phyloP scores from a whole-genome alignment of 1,140 invertebrate species.

The Trissolcus basalis region DNA sequence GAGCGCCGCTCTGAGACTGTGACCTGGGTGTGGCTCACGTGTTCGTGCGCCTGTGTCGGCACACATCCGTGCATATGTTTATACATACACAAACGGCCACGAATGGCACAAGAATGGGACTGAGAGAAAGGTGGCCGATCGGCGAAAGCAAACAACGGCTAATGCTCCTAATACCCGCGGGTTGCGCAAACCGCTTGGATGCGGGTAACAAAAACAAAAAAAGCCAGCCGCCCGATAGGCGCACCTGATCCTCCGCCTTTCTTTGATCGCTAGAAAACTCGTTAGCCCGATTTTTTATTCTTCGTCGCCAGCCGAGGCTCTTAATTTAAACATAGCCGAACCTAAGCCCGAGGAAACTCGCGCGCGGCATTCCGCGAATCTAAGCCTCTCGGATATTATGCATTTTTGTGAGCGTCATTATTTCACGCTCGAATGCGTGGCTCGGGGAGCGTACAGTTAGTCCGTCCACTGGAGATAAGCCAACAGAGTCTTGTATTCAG shows the following conservation, averaged over 20 bases:
- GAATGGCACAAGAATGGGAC: conserved; percentile 51
- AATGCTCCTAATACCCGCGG: conserved; percentile 45
- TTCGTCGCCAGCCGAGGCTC: not conserved
- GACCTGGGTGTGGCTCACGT: conserved; percentile 59
- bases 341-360: conserved; percentile 20
- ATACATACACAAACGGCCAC: conserved; percentile 9
- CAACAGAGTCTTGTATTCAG: not conserved
- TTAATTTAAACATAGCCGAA: conserved; percentile 9
- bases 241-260: too few species aligned
- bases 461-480: conserved; percentile 45
- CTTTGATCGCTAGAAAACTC: too few species aligned
- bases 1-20: conserved; percentile 49
- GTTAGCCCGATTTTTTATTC: not conserved
- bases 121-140: conserved; percentile 55
- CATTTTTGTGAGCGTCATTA: conserved; percentile 50
- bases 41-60: conserved; percentile 10
- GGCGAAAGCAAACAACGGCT: conserved; percentile 58
- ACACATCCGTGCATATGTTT: not conserved
- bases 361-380: conserved; percentile 48
- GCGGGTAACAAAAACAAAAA: not conserved
- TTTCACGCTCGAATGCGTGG: conserved; percentile 49
- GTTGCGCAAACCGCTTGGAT: conserved; percentile 41
- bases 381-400: conserved; percentile 33
- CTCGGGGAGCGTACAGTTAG: conserved; percentile 41
- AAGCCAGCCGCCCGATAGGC: conserved; percentile 11